These are phyloP conservation scores for Antennarius maculatus DNA, from an alignment of 2,797 vertebrate genomes.

Conservation along the genomic window DNA sequence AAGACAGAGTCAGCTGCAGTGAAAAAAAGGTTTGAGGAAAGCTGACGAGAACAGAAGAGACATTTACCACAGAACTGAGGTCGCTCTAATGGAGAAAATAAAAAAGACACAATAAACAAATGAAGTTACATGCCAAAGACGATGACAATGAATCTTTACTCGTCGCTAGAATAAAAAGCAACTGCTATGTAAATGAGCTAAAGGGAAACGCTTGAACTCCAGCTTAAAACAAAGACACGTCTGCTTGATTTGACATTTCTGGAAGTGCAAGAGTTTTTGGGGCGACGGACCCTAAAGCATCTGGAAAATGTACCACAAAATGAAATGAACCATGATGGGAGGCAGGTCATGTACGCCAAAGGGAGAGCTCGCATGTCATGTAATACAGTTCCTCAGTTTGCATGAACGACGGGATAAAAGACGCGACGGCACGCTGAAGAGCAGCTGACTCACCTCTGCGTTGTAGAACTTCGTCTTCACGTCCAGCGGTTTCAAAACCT, in stretches of 20 bases:
- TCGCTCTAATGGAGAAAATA: slow-evolving; percentile 99
- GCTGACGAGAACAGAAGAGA: slow-evolving; percentile 88
- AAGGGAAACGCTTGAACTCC: slow-evolving; percentile 50
- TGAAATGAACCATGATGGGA: slow-evolving; percentile 55
- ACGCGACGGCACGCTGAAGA: neutral
- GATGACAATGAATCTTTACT: slow-evolving; percentile 80
- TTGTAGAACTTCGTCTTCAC: slow-evolving; percentile 99
- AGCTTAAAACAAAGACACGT: neutral
- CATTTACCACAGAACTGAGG: slow-evolving; percentile 99
- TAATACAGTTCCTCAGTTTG: slow-evolving; percentile 32
- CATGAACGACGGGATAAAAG: slow-evolving; percentile 8
- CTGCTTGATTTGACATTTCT: neutral
- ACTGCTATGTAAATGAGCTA: slow-evolving; percentile 55
- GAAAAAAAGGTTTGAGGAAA: slow-evolving; percentile 73
- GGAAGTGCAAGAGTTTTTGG: slow-evolving; percentile 52
- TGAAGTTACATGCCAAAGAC: slow-evolving; percentile 92
- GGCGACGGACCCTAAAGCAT: slow-evolving; percentile 39
- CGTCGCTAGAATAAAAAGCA: slow-evolving; percentile 39
- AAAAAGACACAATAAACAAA: slow-evolving; percentile 94
- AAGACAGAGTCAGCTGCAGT: slow-evolving; percentile 72
- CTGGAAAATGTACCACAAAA: slow-evolving; percentile 34
- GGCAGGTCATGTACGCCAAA: slow-evolving; percentile 33
- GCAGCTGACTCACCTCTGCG: slow-evolving; percentile 88
- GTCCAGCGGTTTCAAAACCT: slow-evolving; percentile 98
- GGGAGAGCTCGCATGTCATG: slow-evolving; percentile 24